A percentile compares a stretch with the other conserved stretches of the same genome.
phyloP scores from a whole-genome alignment of 2,888 invertebrate genomes.

The Morpho deidamia region DNA sequence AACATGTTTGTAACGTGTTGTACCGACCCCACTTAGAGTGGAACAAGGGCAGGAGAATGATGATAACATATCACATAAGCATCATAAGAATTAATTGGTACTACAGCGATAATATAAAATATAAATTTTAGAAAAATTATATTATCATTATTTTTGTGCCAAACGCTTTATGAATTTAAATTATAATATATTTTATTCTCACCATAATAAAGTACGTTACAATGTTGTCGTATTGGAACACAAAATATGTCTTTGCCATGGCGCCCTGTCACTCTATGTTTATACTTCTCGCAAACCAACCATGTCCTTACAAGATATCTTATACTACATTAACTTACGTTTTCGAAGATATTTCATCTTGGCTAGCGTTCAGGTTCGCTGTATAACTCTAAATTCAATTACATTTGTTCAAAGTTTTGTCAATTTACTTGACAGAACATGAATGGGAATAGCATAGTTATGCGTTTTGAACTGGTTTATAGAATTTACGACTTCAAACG shows the following conservation, averaged over 20 bases:
- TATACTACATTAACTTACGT: conserved; percentile 14
- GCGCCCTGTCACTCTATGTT: conserved; percentile 10
- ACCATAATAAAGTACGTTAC: neutral
- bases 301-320: conserved; percentile 10
- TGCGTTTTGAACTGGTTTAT: no score
- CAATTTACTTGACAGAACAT: neutral
- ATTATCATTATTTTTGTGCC: no score
- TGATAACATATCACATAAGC: no score
- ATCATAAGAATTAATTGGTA: no score
- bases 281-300: conserved; percentile 4
- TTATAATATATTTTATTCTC: neutral
- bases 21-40: no score
- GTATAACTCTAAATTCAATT: conserved; percentile 4
- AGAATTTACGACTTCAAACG: no score
- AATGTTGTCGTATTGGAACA: neutral
- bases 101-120: no score
- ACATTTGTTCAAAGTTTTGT: conserved; percentile 1
- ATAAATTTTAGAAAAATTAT: no score
- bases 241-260: conserved; percentile 1
- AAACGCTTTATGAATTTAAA: no score
- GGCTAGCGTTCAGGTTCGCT: conserved; percentile 1
- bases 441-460: no score
- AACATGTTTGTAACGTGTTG: no score
- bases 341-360: conserved; percentile 10
- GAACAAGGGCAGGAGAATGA: no score